Evolutionary conservation across 2,113 vertebrate species (phyloP), one percentile per base, ranked within the genome.

Genomic region (Oriolus oriolus): DNA sequence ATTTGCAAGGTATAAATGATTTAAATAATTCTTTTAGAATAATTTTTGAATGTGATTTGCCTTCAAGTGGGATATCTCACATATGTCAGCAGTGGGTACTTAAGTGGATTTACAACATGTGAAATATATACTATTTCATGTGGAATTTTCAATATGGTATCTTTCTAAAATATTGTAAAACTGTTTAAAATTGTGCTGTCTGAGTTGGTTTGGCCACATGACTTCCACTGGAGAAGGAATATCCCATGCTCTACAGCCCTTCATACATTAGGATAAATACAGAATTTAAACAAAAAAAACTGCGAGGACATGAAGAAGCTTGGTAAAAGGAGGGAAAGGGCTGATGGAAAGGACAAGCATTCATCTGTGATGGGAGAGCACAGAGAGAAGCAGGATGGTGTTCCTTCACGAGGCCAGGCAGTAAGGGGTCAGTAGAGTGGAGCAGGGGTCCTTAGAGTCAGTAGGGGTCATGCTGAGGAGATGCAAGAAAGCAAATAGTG

Each of bases 11-110:
- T 73, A 56, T 37, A 37, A 59, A 53, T 79, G 24, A 21, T 44
- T 92, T 76, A 86, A 83, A 57, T 63, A 78, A n/a, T 52, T 59
- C 26, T 65, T 88, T 9, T 7, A 57, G n/a, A 86, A 61, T 79
- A 0, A 0, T 60, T 41, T 92, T 86, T 86, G 24, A 53, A 37
- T 79, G 20, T 35, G 4, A 53, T 81, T 92, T 92, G 49, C 45
- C 33, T 64, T 71, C 27, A 70, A 77, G 42, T 31, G 28, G 6
- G 16, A 35, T 21, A 11, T 49, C 15, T 37, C 26, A 28, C 37
- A 3, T 66, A 39, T 53, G 24, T 66, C 60, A 85, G n/a, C n/a
- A 56, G 39, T 74, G 22, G 57, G 13, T 39, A 13, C 50, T 74
- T 63, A 68, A 52, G 45, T 56, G 21, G 10, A 39, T 89, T 69